Base-by-base conservation (phyloP, 2,888 invertebrate species). In the Furcula furcula region DNA sequence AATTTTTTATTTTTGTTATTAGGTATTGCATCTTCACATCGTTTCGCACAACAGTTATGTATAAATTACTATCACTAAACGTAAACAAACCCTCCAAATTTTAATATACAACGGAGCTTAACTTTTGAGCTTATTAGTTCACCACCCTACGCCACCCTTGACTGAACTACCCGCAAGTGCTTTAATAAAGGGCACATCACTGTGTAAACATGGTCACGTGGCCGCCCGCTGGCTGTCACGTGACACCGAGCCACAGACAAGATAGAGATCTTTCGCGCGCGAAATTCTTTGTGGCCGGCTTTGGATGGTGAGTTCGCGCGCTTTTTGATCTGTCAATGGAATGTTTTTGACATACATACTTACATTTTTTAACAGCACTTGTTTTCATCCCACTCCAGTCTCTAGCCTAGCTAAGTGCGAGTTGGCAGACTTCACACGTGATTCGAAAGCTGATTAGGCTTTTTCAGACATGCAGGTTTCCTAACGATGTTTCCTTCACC, bases 121-220 rank as follows among this genome's bases (percentile, higher is more conserved):
- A 39, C 46, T 44, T 49, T 49, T 41, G 48, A 36, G 31, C 55
- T 58, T 56, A 58, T 58, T 59, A 59, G 58, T 57, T 58, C 45
- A 56, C 51, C 47, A 43, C 50, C 57, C 57, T 44, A 47, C 47
- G 46, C 47, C 43, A 48, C 40, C 29, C 34, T 39, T 43, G 28
- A 53, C 41, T 46, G 47, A 36, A 54, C n/a, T n/a, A 53, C 58
- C 58, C 60, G 47, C 58, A 52, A 75, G 72, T 48, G 31, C 45
- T 51, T 80, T 81, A 84, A 84, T 83, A 84, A 79, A 76, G 76
- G 75, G 74, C 64, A 60, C 64, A 63, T 66, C 59, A 61, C 63
- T 69, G 53, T 62, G 66, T 73, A 85, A 84, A 86, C 76, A 83
- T 19, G 50, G 76, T 58, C 84, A 78, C 85, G 85, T 75, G 86